Conservation (phyloP, 1,140 invertebrate species). For the Lepidurus apus region DNA sequence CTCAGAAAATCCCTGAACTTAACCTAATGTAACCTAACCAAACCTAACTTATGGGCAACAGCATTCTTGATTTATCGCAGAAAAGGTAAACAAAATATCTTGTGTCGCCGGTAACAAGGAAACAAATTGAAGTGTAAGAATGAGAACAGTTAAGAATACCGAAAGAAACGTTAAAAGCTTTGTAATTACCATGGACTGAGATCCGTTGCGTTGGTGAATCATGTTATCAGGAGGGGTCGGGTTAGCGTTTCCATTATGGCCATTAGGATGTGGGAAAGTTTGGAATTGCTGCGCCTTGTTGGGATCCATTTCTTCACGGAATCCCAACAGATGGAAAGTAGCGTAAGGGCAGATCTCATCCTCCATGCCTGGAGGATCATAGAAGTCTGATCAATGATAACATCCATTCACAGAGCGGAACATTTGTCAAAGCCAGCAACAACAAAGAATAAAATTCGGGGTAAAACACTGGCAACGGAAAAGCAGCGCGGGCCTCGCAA, state of each 20-base stretch:
- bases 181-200: slow-evolving; percentile 68
- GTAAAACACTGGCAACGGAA: slow-evolving; percentile 5
- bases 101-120: too few species aligned
- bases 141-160: background rate
- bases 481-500: background rate
- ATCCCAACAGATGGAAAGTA: slow-evolving; percentile 86
- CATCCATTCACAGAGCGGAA: background rate
- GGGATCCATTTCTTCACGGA: slow-evolving; percentile 91
- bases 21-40: too few species aligned
- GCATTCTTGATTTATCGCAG: too few species aligned
- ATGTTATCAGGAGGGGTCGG: slow-evolving; percentile 24
- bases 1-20: too few species aligned
- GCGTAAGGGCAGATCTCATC: slow-evolving; percentile 92
- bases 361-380: slow-evolving; percentile 61
- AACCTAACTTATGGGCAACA: too few species aligned
- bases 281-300: slow-evolving; percentile 79
- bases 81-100: too few species aligned
- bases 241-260: slow-evolving; percentile 42
- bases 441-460: slow-evolving; percentile 5
- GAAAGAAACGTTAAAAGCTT: background rate
- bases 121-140: background rate
- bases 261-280: slow-evolving; percentile 75
- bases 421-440: background rate
- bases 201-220: slow-evolving; percentile 69
- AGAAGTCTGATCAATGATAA: slow-evolving; percentile 15